Evolutionary conservation across 2,113 vertebrate genomes (phyloP), one percentile per base, ranked within the genome.

Genomic region (Hystrix brachyura): DNA sequence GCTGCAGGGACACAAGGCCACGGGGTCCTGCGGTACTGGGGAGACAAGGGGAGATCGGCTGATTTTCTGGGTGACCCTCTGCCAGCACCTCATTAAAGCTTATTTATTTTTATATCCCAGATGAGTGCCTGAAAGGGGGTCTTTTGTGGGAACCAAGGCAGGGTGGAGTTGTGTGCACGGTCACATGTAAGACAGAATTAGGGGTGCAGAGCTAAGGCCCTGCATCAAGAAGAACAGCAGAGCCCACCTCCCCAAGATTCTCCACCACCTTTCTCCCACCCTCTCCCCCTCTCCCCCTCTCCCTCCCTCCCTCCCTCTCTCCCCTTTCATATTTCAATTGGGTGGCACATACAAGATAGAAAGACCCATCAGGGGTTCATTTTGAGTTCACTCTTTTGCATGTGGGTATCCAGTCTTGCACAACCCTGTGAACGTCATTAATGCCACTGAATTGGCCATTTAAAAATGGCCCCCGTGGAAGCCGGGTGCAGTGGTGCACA

Each of bases 271-370:
- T 25, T n/a, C 14, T 43, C 11, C 51, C 0, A 5, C 11, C 27
- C 27, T 38, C 51, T 32, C 51, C 25, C 2, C 4, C 2, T 7
- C 17, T 3, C 18, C 29, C n/a, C 38, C 38, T n/a, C 14, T 43
- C 11, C 51, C 0, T 7, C 11, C 27, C 27, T 38, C n/a, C 23
- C 51, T 18, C 2, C 4, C 2, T 7, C 17, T 3, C 18, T 38
- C 29, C 32, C 32, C 69, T 25, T 72, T 72, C 46, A 76, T 48
- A 6, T 43, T 76, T 51, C 38, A 51, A 29, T 17, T 27, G 13
- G 74, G 15, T 7, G 27, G 23, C 25, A 29, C 46, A 48, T n/a
- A 51, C 46, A 15, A 29, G 46, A 15, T 76, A 51, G 23, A 76
- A 51, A 71, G 51, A 76, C 23, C 74, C 46, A 29, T 14, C 25